phyloP scores from a whole-genome alignment of 2,888 invertebrate species.

The Poecilobothrus nobilitatus region DNA sequence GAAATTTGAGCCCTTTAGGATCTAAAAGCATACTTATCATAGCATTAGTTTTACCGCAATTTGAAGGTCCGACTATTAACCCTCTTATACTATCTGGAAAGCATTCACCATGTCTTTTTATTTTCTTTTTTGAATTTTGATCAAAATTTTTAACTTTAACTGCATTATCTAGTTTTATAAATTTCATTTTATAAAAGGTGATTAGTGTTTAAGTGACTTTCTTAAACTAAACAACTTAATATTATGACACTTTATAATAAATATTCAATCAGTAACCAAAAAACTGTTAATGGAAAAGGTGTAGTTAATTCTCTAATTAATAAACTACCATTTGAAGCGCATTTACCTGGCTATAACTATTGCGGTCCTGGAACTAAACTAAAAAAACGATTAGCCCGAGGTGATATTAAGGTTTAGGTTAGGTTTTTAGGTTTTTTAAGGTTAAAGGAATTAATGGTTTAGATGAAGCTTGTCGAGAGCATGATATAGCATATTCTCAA shows the following conservation, averaged over 20 bases:
- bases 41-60: conserved; percentile 36
- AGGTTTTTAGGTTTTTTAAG: too few relatives aligned
- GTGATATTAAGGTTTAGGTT: conserved; percentile 29
- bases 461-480: conserved; percentile 26
- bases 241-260: background rate
- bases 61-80: conserved; percentile 34
- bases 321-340: conserved; percentile 25
- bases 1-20: conserved; percentile 32
- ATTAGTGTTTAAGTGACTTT: conserved; percentile 23
- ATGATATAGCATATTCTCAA: conserved; percentile 21
- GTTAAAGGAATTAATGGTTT: too few relatives aligned
- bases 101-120: conserved; percentile 27
- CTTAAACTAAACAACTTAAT: background rate
- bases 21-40: conserved; percentile 28
- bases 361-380: conserved; percentile 31
- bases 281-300: conserved; percentile 9
- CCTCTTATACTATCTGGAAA: conserved; percentile 27
- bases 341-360: conserved; percentile 29
- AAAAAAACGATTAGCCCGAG: conserved; percentile 25
- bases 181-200: conserved; percentile 6
- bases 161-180: background rate
- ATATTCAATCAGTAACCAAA: background rate
- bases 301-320: conserved; percentile 23
- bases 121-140: background rate
- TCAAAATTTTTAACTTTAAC: conserved; percentile 4